Base-by-base conservation (phyloP, 2,888 invertebrate species). In the Calliphora vomitoria region DNA sequence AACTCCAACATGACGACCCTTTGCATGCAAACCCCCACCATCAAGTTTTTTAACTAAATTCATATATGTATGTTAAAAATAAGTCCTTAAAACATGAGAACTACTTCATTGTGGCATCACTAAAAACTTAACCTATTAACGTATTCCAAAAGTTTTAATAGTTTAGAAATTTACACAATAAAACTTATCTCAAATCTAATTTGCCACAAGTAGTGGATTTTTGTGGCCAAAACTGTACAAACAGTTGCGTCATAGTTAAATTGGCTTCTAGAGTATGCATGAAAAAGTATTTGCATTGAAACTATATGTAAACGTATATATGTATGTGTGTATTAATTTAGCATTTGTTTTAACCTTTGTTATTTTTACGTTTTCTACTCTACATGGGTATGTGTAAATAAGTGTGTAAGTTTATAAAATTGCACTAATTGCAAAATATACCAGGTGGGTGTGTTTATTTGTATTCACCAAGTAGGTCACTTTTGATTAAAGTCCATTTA, bases 401-500 rank as follows among this genome's bases (percentile, higher is more conserved):
- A 31, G n/a, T 50, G 15, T 69, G 69, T 50, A 13, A 11, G 11
- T 20, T 68, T 25, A 8, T 25, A 15, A 68, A 69, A 69, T 69
- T 50, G n/a, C 50, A 71, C 35, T 53, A 53, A 71, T 71, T 71
- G 69, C 53, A 71, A 71, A 69, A 53, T 53, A 71, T 18, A 71
- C 53, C 53, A 53, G 47, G 53, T 80, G 47, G 4, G 13, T 60
- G 15, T 15, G 35, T 35, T 6, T 15, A 60, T 31, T 60, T 72
- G 72, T 72, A 66, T 55, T 64, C n/a, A 11, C 55, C 44, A 81
- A 66, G 72, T 81, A 64, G 81, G 81, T 81, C 72, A 81, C 53
- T 72, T 81, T 72, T 81, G 72, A 81, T 81, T 81, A 81, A 81
- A 72, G 55, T 62, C 64, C 81, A 72, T 72, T 69, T 60, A 53